phyloP scores from a whole-genome alignment of 2,888 invertebrate species.

The Eudasyphora cyanicolor region DNA sequence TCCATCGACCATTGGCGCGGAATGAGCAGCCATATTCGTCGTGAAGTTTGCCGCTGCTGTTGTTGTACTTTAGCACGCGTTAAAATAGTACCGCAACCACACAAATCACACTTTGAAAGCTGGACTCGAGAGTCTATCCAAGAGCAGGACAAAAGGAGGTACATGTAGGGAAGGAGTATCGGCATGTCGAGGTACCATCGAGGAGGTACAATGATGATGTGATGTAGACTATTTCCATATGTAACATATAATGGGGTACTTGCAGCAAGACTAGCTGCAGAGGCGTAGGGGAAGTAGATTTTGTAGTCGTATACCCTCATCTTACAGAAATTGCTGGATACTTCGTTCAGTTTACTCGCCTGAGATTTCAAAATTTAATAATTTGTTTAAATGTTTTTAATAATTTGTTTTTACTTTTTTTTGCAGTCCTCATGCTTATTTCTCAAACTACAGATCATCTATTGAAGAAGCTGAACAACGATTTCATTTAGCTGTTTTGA shows the following conservation, averaged over 20 bases:
- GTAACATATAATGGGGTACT: neutral
- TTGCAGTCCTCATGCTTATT: too few relatives aligned
- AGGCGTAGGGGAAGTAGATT: neutral
- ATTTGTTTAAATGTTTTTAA: too few relatives aligned
- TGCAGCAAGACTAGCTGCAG: conserved; percentile 9
- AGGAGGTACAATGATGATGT: neutral
- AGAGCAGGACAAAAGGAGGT: neutral
- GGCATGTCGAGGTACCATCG: neutral
- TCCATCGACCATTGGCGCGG: neutral
- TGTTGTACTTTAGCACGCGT: conserved; percentile 52
- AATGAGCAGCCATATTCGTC: neutral
- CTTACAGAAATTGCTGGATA: too few relatives aligned
- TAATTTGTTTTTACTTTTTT: too few relatives aligned
- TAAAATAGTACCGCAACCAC: conserved; percentile 59
- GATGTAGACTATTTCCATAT: neutral
- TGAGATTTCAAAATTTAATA: too few relatives aligned
- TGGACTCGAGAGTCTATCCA: neutral
- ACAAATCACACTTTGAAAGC: conserved; percentile 57
- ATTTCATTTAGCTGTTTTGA: too few relatives aligned
- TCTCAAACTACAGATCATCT: too few relatives aligned
- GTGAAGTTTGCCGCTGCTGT: conserved; percentile 34
- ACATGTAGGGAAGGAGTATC: neutral
- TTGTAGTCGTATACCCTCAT: too few relatives aligned
- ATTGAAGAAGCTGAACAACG: too few relatives aligned
- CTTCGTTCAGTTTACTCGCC: too few relatives aligned